Base-by-base conservation (phyloP, 2,113 vertebrate species). In the Epinephelus cyanopodus region DNA sequence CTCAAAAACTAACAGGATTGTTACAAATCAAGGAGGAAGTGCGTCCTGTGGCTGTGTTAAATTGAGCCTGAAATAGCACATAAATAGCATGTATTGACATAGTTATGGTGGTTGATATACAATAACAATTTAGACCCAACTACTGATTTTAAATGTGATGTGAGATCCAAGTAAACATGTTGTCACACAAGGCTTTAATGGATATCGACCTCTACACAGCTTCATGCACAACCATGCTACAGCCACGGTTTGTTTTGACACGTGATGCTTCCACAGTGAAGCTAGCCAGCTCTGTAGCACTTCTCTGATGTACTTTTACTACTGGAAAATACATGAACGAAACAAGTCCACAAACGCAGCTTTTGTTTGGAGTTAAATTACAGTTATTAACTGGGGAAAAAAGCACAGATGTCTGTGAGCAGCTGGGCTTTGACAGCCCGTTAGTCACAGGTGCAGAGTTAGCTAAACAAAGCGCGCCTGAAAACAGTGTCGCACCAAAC, bases 181-280 rank as follows among this genome's bases (percentile, higher is more conserved):
- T 23, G 17, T 27, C 29, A 17, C 15, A 61, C 39, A 27, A 12
- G 53, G 17, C 15, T 50, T 50, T 33, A 25, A 15, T 61, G n/a
- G 17, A 57, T n/a, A 23, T 23, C 15, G n/a, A 57, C 65, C 47
- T 42, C n/a, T 0, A n/a, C 61, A 15, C 27, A 73, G 29, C 33
- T 21, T 39, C 65, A 25, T 15, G 48, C 39, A 15, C 65, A 50
- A 0, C 67, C 68, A 52, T 25, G 71, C 67, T 25, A 18, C 53
- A 11, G 74, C 74, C 53, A 23, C 27, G 52, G 72, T 92, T 92
- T 94, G 92, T 93, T 94, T 91, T 72, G 93, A 93, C 94, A 95
- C 93, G 91, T 94, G 93, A 93, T 56, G 65, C 69, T 33, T 17
- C 12, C 2, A 54, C 37, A 15, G 25, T 4, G 9, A 29, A 12